Percentiles rank a stretch among this genome's conserved stretches.
Conservation (phyloP, 1,140 invertebrate species). For the Halotydeus destructor region DNA sequence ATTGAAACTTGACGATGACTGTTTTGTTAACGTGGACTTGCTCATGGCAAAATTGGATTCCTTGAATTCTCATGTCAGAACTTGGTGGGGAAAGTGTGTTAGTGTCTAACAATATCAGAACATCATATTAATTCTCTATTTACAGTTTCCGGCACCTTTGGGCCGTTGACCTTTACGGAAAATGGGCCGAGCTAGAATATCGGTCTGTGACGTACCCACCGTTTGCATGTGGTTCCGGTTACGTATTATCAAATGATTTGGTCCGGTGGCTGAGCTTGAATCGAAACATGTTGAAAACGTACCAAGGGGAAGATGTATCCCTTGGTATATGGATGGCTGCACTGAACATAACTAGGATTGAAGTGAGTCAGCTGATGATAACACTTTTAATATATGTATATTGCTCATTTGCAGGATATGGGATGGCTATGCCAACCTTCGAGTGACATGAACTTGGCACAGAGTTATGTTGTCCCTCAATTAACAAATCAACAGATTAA, state of each 20-base stretch:
- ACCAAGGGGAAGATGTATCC: slow-evolving; percentile 24
- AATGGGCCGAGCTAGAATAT: slow-evolving; percentile 19
- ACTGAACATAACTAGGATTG: slow-evolving; percentile 14
- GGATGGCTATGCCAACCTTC: slow-evolving; percentile 8
- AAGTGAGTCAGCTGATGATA: slow-evolving; percentile 16
- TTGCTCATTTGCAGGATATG: slow-evolving; percentile 6
- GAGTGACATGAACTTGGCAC: background rate
- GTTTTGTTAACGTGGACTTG: slow-evolving; percentile 11
- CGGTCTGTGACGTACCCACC: slow-evolving; percentile 15
- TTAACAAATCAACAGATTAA: slow-evolving; percentile 3
- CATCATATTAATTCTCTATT: slow-evolving; percentile 1
- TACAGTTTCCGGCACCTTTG: slow-evolving; percentile 16
- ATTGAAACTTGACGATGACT: slow-evolving; percentile 18
- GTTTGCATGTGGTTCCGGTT: slow-evolving; percentile 19
- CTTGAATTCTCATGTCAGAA: background rate
- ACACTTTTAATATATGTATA: background rate
- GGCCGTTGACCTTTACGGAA: slow-evolving; percentile 17
- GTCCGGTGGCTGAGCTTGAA: slow-evolving; percentile 16
- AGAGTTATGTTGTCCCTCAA: slow-evolving; percentile 2
- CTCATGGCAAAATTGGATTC: slow-evolving; percentile 8
- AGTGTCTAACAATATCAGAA: background rate
- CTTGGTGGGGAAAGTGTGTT: slow-evolving; percentile 16
- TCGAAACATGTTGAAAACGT: slow-evolving; percentile 10
- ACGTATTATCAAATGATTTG: slow-evolving; percentile 15
- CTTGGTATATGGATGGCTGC: slow-evolving; percentile 25